A percentile compares a stretch with the other conserved stretches of the same genome.
These are phyloP conservation scores for Carassius carassius DNA, from an alignment of 2,113 vertebrate species.

Conservation along the genomic window DNA sequence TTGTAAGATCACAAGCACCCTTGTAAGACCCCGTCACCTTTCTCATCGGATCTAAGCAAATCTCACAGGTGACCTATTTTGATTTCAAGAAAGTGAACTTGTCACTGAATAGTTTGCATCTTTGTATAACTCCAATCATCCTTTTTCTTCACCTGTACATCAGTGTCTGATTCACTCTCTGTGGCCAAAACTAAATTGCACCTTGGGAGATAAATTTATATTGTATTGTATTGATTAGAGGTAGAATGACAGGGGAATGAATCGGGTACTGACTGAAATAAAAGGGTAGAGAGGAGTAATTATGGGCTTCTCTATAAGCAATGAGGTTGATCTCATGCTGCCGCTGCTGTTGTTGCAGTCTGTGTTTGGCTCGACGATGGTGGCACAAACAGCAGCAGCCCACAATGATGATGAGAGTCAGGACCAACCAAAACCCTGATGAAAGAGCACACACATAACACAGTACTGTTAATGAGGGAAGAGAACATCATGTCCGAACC, in stretches of 20 bases:
- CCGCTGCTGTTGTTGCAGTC: conserved; percentile 91
- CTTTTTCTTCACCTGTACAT: background rate
- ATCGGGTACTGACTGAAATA: conserved; percentile 77
- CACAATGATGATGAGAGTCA: conserved; percentile 92
- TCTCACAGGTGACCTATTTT: too few species aligned
- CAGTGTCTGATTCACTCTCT: background rate
- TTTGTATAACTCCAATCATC: background rate
- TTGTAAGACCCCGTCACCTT: too few species aligned
- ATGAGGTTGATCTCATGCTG: conserved; percentile 98
- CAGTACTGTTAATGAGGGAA: background rate
- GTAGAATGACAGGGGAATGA: background rate
- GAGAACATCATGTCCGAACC: background rate
- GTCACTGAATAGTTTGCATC: too few species aligned
- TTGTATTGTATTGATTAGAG: background rate
- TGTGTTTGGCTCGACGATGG: conserved; percentile 91
- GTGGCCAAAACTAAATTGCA: background rate
- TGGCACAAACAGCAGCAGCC: conserved; percentile 93
- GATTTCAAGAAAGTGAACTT: too few species aligned
- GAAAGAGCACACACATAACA: conserved; percentile 2
- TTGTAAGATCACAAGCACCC: too few species aligned
- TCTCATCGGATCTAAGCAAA: too few species aligned
- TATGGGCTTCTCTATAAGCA: conserved; percentile 92
- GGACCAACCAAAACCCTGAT: conserved; percentile 96
- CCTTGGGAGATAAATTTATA: background rate
- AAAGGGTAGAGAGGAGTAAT: conserved; percentile 88